Conservation (phyloP, 2,888 invertebrate genomes). For the Exocentrus adspersus region DNA sequence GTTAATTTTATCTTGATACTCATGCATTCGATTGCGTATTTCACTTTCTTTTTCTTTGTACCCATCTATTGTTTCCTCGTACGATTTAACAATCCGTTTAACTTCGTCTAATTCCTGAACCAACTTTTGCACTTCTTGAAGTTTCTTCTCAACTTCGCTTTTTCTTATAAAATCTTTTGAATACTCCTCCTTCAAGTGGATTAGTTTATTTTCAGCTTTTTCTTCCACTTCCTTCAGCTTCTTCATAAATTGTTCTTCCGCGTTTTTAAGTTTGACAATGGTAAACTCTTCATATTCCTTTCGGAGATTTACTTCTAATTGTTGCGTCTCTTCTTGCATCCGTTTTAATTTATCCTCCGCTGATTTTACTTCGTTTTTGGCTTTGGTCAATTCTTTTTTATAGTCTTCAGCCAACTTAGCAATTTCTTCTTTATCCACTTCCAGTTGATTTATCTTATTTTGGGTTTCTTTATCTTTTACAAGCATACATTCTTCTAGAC, state of each 20-base stretch:
- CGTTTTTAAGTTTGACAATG: slow-evolving; percentile 45
- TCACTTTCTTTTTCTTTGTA: slow-evolving; percentile 53
- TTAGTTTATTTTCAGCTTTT: slow-evolving; percentile 51
- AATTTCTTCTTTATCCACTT: slow-evolving; percentile 53
- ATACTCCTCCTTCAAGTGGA: slow-evolving; percentile 63
- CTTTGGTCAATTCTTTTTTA: slow-evolving; percentile 39
- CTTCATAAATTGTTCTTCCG: slow-evolving; percentile 50
- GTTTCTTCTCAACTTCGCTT: slow-evolving; percentile 66
- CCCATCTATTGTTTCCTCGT: slow-evolving; percentile 60
- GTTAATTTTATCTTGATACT: slow-evolving; percentile 66
- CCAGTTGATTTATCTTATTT: slow-evolving; percentile 55
- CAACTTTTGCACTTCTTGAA: slow-evolving; percentile 64
- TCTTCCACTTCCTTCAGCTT: slow-evolving; percentile 45
- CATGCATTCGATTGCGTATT: slow-evolving; percentile 53
- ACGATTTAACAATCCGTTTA: slow-evolving; percentile 61
- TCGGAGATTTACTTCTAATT: slow-evolving; percentile 40
- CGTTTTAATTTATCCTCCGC: slow-evolving; percentile 45
- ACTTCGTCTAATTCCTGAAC: slow-evolving; percentile 64
- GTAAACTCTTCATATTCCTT: slow-evolving; percentile 44
- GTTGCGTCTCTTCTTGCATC: slow-evolving; percentile 41
- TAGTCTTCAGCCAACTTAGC: slow-evolving; percentile 32
- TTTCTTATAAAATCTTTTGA: slow-evolving; percentile 69
- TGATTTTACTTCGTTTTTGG: slow-evolving; percentile 47
- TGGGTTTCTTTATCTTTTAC: slow-evolving; percentile 55
- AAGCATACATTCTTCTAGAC: slow-evolving; percentile 49